Evolutionary conservation across 2,888 invertebrate species (phyloP).

Genomic region (Gari tellinella): DNA sequence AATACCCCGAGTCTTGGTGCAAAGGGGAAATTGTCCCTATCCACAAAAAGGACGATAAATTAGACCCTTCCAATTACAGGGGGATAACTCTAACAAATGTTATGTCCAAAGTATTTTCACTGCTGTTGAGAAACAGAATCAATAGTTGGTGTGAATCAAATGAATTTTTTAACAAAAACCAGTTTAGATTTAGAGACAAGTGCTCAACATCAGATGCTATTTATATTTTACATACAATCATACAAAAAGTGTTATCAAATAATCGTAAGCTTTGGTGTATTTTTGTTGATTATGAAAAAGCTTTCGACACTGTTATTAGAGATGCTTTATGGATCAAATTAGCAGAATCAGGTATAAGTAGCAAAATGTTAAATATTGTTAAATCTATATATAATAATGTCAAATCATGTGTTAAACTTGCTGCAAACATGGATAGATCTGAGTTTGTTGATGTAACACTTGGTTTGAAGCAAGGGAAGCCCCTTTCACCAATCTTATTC

Average conservation of each 20-base stretch:
- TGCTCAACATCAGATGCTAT: constrained; percentile 28
- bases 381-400: constrained; percentile 34
- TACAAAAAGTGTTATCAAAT: constrained; percentile 17
- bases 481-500: constrained; percentile 22
- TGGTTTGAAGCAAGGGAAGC: constrained; percentile 23
- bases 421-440: neutral
- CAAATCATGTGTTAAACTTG: constrained; percentile 22
- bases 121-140: constrained; percentile 14
- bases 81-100: constrained; percentile 17
- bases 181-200: constrained; percentile 32
- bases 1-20: neutral
- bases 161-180: constrained; percentile 14
- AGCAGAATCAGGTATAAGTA: constrained; percentile 23
- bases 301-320: constrained; percentile 32
- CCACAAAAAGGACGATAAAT: constrained; percentile 13
- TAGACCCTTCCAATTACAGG: constrained; percentile 21
- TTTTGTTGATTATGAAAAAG: constrained; percentile 30
- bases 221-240: constrained; percentile 30
- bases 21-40: constrained; percentile 6
- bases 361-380: constrained; percentile 32
- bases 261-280: constrained; percentile 25
- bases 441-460: constrained; percentile 10
- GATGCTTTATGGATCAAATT: constrained; percentile 33
- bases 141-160: constrained; percentile 14
- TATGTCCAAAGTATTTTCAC: constrained; percentile 24